Conservation (phyloP, 1,140 invertebrate genomes). For the Aphaenogaster rudis region DNA sequence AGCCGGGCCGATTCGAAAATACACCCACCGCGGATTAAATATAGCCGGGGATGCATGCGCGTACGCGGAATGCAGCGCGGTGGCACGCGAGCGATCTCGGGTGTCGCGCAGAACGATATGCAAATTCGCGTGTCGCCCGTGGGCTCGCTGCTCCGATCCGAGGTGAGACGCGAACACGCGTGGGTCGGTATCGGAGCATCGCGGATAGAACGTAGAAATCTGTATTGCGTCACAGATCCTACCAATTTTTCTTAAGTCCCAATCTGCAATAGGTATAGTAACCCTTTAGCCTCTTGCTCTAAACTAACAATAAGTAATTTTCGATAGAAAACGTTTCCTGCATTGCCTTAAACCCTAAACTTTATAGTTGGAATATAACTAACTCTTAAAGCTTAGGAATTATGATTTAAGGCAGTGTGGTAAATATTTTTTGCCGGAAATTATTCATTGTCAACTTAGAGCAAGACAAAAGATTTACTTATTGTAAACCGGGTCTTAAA, state of each 20-base stretch:
- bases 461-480: no score
- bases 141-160: background rate
- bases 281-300: no score
- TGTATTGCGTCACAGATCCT: background rate
- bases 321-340: no score
- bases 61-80: conserved; percentile 64
- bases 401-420: no score
- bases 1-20: conserved; percentile 74
- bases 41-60: conserved; percentile 65
- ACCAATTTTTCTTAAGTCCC: no score
- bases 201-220: background rate
- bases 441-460: no score
- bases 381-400: no score
- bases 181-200: background rate
- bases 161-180: background rate
- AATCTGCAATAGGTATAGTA: no score
- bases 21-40: conserved; percentile 74
- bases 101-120: conserved; percentile 48
- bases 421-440: no score
- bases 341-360: no score
- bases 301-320: no score
- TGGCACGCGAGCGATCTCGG: conserved; percentile 60
- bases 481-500: background rate
- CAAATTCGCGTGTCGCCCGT: conserved; percentile 49
- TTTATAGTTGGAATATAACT: no score